Conservation (phyloP, 2,888 invertebrate species). For the Lingula anatina region DNA sequence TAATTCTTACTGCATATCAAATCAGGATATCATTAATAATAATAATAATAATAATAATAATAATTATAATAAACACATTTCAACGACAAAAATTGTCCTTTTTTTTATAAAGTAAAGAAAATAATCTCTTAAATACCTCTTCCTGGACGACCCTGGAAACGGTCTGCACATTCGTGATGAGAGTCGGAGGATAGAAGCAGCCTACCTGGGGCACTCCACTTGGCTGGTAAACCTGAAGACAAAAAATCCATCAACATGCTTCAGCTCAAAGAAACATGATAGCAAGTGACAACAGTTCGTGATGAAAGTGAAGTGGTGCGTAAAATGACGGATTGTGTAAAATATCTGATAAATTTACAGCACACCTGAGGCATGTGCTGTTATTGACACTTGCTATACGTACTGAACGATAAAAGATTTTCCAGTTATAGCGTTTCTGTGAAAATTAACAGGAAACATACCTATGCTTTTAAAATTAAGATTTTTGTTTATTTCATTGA, state of each 20-base stretch:
- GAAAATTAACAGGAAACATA: too few relatives aligned
- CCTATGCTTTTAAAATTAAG: too few relatives aligned
- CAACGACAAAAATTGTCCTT: not conserved
- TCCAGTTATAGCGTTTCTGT: too few relatives aligned
- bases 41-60: not conserved
- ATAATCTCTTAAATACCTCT: conserved; percentile 50
- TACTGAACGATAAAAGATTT: too few relatives aligned
- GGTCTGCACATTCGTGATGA: conserved; percentile 54
- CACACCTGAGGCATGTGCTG: too few relatives aligned
- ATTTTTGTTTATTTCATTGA: too few relatives aligned
- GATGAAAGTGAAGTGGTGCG: too few relatives aligned
- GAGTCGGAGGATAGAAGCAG: conserved; percentile 50
- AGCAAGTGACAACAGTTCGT: too few relatives aligned
- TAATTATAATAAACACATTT: not conserved
- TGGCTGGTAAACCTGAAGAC: conserved; percentile 37
- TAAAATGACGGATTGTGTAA: too few relatives aligned
- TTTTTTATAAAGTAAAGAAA: not conserved
- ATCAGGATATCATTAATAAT: not conserved
- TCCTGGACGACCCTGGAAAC: conserved; percentile 53
- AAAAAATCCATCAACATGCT: not conserved
- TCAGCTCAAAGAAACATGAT: too few relatives aligned
- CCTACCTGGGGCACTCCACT: conserved; percentile 26
- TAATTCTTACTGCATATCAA: not conserved
- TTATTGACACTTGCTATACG: too few relatives aligned
- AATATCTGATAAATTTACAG: too few relatives aligned